Base-by-base conservation (phyloP, 2,888 invertebrate genomes). In the Dolomedes plantarius region DNA sequence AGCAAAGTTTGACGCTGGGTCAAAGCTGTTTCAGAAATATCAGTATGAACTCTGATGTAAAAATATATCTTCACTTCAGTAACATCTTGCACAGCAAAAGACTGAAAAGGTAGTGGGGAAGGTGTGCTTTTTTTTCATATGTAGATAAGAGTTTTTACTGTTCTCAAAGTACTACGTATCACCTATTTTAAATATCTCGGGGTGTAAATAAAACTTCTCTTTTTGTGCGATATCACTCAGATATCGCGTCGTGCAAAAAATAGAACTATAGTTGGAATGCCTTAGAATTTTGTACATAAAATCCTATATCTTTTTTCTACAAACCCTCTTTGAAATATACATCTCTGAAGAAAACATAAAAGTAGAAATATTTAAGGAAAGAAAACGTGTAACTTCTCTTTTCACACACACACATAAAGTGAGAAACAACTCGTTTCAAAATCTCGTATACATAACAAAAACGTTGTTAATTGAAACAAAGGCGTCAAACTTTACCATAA, bases 261-360 rank as follows among this genome's bases (percentile, higher is more conserved):
- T 19, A 56, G 23, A 23, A n/a, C 11, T 23, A 7, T 46, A 23
- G 19, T 3, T 1, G 23, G 56, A 56, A 23, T 56, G 56, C 56
- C 56, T 56, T 56, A 56, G 56, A 56, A 56, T 23, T 46, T 23
- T 56, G 56, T 56, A 56, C 56, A 56, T 23, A 56, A 56, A 23
- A 56, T 2, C 11, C 56, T 56, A 56, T 56, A 1, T 56, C 23
- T 56, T 56, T 56, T 36, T 46, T 46, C 41, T 46, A 46, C 41
- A 23, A 19, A 46, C 16, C 36, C 9, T 36, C 36, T 36, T 36
- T 36, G 9, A 36, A 36, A 36, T 7, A 36, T 36, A 7, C 5
- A 36, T 36, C 36, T 36, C 36, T 7, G 36, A 23, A 1, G 1
- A 23, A 23, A 6, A 23, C 56, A 3, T 3, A 23, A 23, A 23